Base-by-base conservation (phyloP, 2,797 vertebrate genomes). In the Sciurus vulgaris region DNA sequence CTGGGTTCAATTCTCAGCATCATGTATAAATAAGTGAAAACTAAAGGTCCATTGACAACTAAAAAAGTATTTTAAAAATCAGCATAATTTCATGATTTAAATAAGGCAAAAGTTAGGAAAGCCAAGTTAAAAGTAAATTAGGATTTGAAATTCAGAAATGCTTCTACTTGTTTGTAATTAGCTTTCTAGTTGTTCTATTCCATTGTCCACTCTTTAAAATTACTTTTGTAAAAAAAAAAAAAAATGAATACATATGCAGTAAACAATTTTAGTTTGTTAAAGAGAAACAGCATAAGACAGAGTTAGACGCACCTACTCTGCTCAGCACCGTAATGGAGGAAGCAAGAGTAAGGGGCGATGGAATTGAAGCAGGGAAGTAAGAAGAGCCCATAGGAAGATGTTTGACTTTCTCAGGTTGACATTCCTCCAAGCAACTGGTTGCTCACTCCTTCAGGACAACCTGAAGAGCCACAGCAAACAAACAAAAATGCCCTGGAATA, bases 91-190 rank as follows among this genome's bases (percentile, higher is more conserved):
- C 41, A n/a, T 90, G 49, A 63, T 73, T 86, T 93, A 56, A 94
- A 14, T 93, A 76, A 91, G 77, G 74, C 74, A 81, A 89, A 84
- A 51, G 6, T 77, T 72, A 93, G 77, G 61, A 95, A 86, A 91
- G 8, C 61, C 73, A 74, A 69, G 86, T 89, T 90, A 44, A 85
- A 91, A 89, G 67, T 94, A 35, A 96, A 81, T 77, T 95, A 38
- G 79, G 54, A 90, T 96, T 96, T 96, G 51, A 54, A 65, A 84
- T 86, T 91, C 28, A 18, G 33, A 89, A 96, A 77, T 72, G 9
- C 56, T 86, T 79, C 81, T 92, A 12, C 30, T 35, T 33, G 0
- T 81, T 87, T 88, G 49, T 89, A 89, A 93, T 38, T 81, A 74
- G 54, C 26, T 84, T 92, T 88, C 44, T 72, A 73, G 8, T 86